Percentiles rank a stretch among this genome's conserved stretches.
Conservation (phyloP, 2,888 invertebrate species). For the Euproctis similis region DNA sequence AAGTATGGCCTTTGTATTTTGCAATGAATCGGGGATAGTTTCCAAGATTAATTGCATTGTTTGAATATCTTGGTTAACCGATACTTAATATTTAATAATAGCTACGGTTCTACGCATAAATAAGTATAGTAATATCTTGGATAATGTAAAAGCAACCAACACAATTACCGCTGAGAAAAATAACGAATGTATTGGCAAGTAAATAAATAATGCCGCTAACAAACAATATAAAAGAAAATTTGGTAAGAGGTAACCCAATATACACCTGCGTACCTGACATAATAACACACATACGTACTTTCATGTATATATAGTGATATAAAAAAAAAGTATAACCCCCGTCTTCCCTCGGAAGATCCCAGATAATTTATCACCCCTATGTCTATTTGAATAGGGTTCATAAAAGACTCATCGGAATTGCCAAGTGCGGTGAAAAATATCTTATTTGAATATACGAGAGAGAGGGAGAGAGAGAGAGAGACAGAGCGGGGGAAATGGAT, state of each 20-base stretch:
- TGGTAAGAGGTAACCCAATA: conserved; percentile 22
- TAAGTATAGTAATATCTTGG: too few species aligned
- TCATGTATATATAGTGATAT: conserved; percentile 23
- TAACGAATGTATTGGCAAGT: conserved; percentile 1
- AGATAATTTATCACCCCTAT: conserved; percentile 34
- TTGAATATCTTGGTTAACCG: too few species aligned
- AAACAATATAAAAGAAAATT: conserved; percentile 22
- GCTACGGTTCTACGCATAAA: too few species aligned
- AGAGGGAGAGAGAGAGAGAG: too few species aligned
- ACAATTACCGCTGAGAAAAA: too few species aligned
- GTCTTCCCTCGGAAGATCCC: conserved; percentile 23
- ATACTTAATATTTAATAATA: too few species aligned
- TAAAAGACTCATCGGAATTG: conserved; percentile 34
- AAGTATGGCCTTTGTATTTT: conserved; percentile 27
- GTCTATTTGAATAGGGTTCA: conserved; percentile 36
- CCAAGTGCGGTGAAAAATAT: conserved; percentile 42
- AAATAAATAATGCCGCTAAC: conserved; percentile 18
- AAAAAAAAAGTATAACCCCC: conserved; percentile 28
- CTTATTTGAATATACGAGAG: conserved; percentile 56
- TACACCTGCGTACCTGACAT: conserved; percentile 28
- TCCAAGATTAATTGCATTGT: too few species aligned
- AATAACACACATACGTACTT: conserved; percentile 9
- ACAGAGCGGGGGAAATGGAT: conserved; percentile 48
- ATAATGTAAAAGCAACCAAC: too few species aligned
- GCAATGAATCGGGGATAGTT: too few species aligned